A percentile compares a stretch with the other conserved stretches of the same genome.
These are phyloP conservation scores for Cheilosia impressa DNA, from an alignment of 2,888 invertebrate species.

Conservation along the genomic window DNA sequence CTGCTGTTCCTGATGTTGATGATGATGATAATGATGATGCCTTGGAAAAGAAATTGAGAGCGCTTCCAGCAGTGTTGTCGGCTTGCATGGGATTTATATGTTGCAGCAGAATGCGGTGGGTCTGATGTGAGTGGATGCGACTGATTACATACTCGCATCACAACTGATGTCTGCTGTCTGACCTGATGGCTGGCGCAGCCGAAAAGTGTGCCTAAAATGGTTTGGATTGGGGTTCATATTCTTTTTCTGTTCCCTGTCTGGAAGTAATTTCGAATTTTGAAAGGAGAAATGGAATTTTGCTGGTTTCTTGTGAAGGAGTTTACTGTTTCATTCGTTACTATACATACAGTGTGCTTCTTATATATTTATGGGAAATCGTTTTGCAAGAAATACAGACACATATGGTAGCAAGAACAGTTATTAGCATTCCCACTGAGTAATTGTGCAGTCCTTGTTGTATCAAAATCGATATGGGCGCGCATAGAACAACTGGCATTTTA, in stretches of 20 bases:
- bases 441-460: too few species aligned
- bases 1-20: constrained; percentile 47
- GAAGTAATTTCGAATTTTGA: too few species aligned
- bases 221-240: constrained; percentile 1
- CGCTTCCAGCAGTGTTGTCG: constrained; percentile 67
- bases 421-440: too few species aligned
- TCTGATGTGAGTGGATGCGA: constrained; percentile 53
- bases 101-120: constrained; percentile 73
- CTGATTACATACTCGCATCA: constrained; percentile 31
- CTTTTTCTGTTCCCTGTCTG: not conserved
- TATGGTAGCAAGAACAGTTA: too few species aligned
- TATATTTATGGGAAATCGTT: too few species aligned
- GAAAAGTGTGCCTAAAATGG: constrained; percentile 59
- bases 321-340: too few species aligned
- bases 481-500: too few species aligned
- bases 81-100: constrained; percentile 64
- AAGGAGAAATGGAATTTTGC: too few species aligned
- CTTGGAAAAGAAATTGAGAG: constrained; percentile 64
- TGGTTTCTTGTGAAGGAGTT: too few species aligned
- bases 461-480: too few species aligned
- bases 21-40: constrained; percentile 59
- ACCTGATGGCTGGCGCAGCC: constrained; percentile 28
- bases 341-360: too few species aligned
- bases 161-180: constrained; percentile 26
- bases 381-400: too few species aligned